Percentiles rank a stretch among this genome's conserved stretches.
Conservation (phyloP, 2,888 invertebrate species). For the Drosophila atripex region DNA sequence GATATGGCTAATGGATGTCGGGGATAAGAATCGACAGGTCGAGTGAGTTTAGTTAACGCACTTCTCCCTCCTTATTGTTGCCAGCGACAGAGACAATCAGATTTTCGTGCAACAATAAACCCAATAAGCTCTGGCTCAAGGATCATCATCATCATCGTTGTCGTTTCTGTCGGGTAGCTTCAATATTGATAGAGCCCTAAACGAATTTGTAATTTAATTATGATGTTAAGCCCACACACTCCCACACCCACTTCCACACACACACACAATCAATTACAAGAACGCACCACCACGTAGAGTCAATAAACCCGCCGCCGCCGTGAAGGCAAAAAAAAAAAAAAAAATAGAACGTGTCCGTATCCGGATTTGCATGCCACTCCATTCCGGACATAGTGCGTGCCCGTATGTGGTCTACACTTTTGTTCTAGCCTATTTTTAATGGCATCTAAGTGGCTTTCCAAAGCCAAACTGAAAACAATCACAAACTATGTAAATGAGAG, state of each 20-base stretch:
- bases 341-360: not conserved
- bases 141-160: not conserved
- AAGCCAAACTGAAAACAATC: not conserved
- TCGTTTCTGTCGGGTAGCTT: not conserved
- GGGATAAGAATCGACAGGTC: slow-evolving; percentile 11
- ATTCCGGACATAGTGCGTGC: slow-evolving; percentile 15
- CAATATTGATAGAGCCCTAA: slow-evolving; percentile 41
- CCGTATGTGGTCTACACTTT: slow-evolving; percentile 22
- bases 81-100: slow-evolving; percentile 13
- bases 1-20: not conserved
- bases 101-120: slow-evolving; percentile 27
- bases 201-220: slow-evolving; percentile 44
- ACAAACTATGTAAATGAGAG: not conserved
- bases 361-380: slow-evolving; percentile 39
- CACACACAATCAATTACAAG: slow-evolving; percentile 6
- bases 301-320: slow-evolving; percentile 41
- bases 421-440: not conserved
- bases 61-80: not conserved
- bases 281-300: slow-evolving; percentile 22
- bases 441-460: not conserved
- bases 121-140: not conserved
- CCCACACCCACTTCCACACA: not conserved
- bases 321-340: slow-evolving; percentile 10
- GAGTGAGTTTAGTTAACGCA: not conserved
- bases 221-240: slow-evolving; percentile 28